Conservation (phyloP, 2,113 vertebrate genomes). For the Spilogale gracilis region DNA sequence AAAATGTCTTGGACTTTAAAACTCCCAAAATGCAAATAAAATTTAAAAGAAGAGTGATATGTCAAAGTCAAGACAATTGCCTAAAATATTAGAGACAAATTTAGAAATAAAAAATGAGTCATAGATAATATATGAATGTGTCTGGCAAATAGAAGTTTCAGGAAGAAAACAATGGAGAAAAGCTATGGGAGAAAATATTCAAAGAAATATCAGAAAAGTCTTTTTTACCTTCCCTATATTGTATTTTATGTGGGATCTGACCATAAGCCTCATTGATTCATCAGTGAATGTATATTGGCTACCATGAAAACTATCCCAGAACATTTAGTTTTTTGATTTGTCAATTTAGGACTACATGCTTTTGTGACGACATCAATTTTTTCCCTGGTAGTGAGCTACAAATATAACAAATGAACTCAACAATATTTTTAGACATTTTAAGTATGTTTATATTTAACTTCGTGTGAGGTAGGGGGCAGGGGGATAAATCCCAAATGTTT, state of each 20-base stretch:
- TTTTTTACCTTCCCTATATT: background rate
- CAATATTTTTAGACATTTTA: background rate
- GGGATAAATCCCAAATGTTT: background rate
- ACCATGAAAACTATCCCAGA: background rate
- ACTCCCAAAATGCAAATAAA: background rate
- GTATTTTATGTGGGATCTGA: background rate
- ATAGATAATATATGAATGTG: background rate
- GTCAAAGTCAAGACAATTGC: background rate
- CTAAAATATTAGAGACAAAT: background rate
- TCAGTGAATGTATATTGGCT: background rate
- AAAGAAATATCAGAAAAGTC: background rate
- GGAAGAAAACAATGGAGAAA: background rate
- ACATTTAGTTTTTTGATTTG: background rate
- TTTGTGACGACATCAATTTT: background rate
- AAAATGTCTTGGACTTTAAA: background rate
- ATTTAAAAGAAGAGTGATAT: background rate
- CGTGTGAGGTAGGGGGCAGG: rapidly evolving
- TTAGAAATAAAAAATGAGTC: background rate
- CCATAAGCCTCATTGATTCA: background rate
- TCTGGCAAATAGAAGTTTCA: background rate
- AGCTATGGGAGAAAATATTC: background rate
- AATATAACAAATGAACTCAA: background rate
- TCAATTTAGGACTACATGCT: background rate
- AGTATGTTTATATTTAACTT: background rate
- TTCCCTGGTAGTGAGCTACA: background rate